Evolutionary conservation across 2,113 vertebrate genomes (phyloP).

Genomic region (Prunella fulvescens): DNA sequence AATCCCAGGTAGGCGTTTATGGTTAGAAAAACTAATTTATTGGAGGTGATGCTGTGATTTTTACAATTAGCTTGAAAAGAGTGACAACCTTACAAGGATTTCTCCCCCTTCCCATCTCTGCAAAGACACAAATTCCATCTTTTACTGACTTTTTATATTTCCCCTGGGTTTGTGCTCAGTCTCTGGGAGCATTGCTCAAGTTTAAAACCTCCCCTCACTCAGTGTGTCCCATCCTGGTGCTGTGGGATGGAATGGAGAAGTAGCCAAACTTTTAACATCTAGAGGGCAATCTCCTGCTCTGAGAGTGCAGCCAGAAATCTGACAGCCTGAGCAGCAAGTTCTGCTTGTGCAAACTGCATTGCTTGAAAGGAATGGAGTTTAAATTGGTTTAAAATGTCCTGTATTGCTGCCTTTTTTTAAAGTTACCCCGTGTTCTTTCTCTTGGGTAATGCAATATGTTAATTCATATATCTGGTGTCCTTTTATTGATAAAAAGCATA

Average conservation of each 20-base stretch:
- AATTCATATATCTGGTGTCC: not conserved
- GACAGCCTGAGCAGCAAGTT: not conserved
- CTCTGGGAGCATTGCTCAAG: not conserved
- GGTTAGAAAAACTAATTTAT: not conserved
- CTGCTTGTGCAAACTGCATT: not conserved
- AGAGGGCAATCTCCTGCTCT: constrained; percentile 37
- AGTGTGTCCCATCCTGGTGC: not conserved
- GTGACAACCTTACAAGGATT: not conserved
- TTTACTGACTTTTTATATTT: not conserved
- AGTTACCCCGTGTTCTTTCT: not conserved
- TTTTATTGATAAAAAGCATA: not conserved
- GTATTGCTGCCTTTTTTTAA: not conserved
- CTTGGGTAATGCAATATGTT: not conserved
- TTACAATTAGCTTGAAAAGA: not conserved
- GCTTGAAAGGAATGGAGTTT: not conserved
- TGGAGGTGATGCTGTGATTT: not conserved
- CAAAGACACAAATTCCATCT: not conserved
- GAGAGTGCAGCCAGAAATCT: not conserved
- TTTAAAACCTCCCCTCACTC: not conserved
- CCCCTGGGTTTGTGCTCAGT: not conserved
- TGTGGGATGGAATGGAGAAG: not conserved
- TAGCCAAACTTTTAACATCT: constrained; percentile 34
- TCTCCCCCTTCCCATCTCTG: not conserved
- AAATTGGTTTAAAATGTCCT: not conserved
- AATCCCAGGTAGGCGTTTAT: not conserved